Base-by-base conservation (phyloP, 2,797 vertebrate species). In the Xenentodon cancila region DNA sequence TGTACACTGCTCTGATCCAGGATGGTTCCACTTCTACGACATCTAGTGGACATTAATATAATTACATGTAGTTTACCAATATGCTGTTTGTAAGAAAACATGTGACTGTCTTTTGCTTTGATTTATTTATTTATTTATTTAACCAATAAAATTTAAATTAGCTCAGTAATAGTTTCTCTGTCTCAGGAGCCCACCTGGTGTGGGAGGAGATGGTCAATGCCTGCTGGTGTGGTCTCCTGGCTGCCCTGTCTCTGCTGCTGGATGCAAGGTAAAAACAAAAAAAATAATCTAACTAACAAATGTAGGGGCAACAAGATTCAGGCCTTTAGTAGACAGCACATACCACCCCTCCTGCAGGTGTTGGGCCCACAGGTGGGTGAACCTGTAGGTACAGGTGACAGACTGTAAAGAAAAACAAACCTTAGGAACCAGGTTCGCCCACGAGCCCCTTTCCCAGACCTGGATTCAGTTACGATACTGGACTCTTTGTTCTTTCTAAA, bases 131-230 rank as follows among this genome's bases (percentile, higher is more conserved):
- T 18, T 45, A 18, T 16, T 45, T 45, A 18, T 20, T 12, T 3
- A 45, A 45, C 1, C 44, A 19, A 7, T 20, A 4, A 19, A n/a
- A n/a, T 12, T 3, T 4, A 49, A 42, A 18, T 15, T 3, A 43
- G 7, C 20, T 16, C 17, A 11, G 1, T 4, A 16, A 64, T 37
- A 1, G 9, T 76, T 50, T 71, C 4, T 79, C 13, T 87, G 68
- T 76, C 30, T 88, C 91, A 99, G 97, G 93, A 76, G 90, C 91
- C 63, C 95, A 96, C 90, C 90, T 95, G 75, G 97, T 99, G 61
- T 98, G 97, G 97, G 97, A 99, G 84, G 97, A 99, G 91, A 99
- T 99, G 98, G 97, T 99, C 71, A 96, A 92, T 4, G 97, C 97
- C 2, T 98, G 97, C 74, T 99, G 98, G 98, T 99, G 97, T 86